These are phyloP conservation scores for Aphidius gifuensis DNA, from an alignment of 1,140 invertebrate genomes.

Conservation along the genomic window DNA sequence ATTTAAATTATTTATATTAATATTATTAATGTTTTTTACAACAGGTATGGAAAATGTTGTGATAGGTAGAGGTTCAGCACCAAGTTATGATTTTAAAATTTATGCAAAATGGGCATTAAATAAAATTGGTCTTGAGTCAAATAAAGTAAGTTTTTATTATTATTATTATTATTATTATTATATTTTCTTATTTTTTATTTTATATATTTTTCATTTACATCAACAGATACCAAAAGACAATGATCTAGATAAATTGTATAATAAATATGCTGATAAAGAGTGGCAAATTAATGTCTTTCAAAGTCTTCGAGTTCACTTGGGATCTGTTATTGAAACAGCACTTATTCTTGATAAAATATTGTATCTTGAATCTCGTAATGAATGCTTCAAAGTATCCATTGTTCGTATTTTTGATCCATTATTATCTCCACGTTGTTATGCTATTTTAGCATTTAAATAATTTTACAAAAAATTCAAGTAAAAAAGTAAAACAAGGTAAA, in stretches of 20 bases:
- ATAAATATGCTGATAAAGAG: constrained; percentile 52
- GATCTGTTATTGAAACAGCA: constrained; percentile 79
- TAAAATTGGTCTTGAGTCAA: constrained; percentile 50
- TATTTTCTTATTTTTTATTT: constrained; percentile 17
- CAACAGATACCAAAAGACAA: constrained; percentile 54
- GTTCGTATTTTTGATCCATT: constrained; percentile 74
- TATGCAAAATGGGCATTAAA: constrained; percentile 65
- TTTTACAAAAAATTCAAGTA: neutral
- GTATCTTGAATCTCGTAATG: constrained; percentile 68
- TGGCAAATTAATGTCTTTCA: constrained; percentile 77
- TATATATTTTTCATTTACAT: constrained; percentile 18
- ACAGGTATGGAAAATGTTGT: constrained; percentile 53
- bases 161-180: too few relatives aligned
- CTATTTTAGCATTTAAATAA: constrained; percentile 61
- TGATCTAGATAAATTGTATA: constrained; percentile 53
- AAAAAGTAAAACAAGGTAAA: neutral
- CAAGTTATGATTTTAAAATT: constrained; percentile 56
- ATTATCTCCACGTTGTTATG: constrained; percentile 74
- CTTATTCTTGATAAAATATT: constrained; percentile 82
- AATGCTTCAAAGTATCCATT: constrained; percentile 62
- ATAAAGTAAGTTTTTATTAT: constrained; percentile 32
- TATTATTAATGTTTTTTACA: neutral
- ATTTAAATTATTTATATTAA: constrained; percentile 8
- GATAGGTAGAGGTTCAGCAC: constrained; percentile 53
- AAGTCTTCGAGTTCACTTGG: constrained; percentile 73